Evolutionary conservation across 2,888 invertebrate genomes (phyloP), one percentile per base, ranked within the genome.

Genomic region (Ophioninae sp.): DNA sequence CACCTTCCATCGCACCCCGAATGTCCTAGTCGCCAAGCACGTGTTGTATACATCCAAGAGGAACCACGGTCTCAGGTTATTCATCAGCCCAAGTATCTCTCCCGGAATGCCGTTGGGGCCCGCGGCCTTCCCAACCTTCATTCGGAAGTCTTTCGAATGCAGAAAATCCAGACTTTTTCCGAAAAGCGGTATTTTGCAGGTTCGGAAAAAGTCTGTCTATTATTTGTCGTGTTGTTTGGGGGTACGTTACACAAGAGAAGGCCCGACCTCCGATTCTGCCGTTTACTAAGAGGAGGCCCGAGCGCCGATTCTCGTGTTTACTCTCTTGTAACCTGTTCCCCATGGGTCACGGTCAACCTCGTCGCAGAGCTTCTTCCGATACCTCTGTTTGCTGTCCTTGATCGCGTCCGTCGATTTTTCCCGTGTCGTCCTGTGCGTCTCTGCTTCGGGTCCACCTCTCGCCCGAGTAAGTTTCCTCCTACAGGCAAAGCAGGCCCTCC

Each of bases 311-410:
- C 77, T 86, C 69, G n/a, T n/a, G n/a, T n/a, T 80, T 8, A 87
- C 85, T 17, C 88, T 79, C 77, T 86, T 86, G 79, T 88, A 88
- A 41, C 85, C 87, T 8, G 79, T 37, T 0, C 85, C 87, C 87
- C 88, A 87, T n/a, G 0, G 85, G 30, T 30, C 30, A 1, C 30
- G 3, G 2, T 30, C 30, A 2, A 30, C 30, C 30, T 30, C 30
- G 30, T 30, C 3, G 30, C 30, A 30, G 30, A 30, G 30, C 3
- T 30, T 3, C 30, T 3, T 30, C 30, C 30, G 2, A 30, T 1
- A 30, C 3, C 3, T 30, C 30, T 3, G 30, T 30, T 30, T 30
- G 30, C 30, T 81, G 72, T 68, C 81, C 2, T 62, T 61, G 3
- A 82, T 85, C 1, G 73, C 77, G 20, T 73, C 30, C 56, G 76